Evolutionary conservation across 1,140 invertebrate genomes (phyloP).

Genomic region (Bombus consobrinus): DNA sequence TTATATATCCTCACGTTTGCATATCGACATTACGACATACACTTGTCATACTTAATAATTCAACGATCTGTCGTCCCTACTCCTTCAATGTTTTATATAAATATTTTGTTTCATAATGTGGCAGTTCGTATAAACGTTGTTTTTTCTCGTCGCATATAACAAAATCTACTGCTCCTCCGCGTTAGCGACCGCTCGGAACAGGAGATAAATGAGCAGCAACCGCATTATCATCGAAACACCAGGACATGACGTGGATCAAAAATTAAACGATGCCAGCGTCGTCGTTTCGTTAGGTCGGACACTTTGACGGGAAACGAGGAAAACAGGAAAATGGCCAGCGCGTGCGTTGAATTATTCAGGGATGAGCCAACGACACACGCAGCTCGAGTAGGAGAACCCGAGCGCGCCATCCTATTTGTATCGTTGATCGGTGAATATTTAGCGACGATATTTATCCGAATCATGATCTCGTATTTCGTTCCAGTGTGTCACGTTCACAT

Average conservation of each 20-base stretch:
- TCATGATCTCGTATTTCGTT: conserved; percentile 60
- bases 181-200: background rate
- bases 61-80: background rate
- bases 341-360: conserved; percentile 65
- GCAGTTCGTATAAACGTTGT: too few relatives aligned
- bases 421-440: conserved; percentile 66
- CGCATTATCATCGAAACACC: background rate
- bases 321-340: conserved; percentile 50
- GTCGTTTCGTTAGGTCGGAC: conserved; percentile 4
- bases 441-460: conserved; percentile 63
- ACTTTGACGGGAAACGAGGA: conserved; percentile 33
- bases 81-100: too few relatives aligned
- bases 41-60: background rate
- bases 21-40: too few relatives aligned
- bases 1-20: background rate
- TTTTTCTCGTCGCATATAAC: background rate
- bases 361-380: conserved; percentile 20
- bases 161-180: background rate
- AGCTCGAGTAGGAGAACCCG: background rate
- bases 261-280: background rate
- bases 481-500: conserved; percentile 30
- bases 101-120: too few relatives aligned
- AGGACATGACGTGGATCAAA: background rate
- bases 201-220: background rate
- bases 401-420: conserved; percentile 47